These are phyloP conservation scores for Nemotelus pantherinus DNA, from an alignment of 2,888 invertebrate species.

Conservation along the genomic window DNA sequence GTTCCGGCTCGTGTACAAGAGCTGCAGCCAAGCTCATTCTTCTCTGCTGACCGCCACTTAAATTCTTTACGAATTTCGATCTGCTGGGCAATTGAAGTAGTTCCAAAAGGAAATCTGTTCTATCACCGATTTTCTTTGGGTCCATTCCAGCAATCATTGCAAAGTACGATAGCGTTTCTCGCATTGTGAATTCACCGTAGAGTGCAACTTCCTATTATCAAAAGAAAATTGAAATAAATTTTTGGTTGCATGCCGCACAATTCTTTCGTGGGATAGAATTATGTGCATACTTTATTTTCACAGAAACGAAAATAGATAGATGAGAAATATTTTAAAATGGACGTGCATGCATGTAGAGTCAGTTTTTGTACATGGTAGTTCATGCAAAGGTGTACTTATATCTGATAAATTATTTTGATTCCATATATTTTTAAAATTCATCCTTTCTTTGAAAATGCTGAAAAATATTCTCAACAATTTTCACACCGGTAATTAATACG, in stretches of 20 bases:
- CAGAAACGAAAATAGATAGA: background rate
- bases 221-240: constrained; percentile 49
- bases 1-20: constrained; percentile 86
- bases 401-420: no score
- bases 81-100: constrained; percentile 69
- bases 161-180: constrained; percentile 85
- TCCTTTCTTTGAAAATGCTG: no score
- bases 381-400: no score
- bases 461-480: no score
- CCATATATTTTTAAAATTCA: no score
- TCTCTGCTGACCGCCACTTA: constrained; percentile 91
- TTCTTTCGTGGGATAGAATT: no score
- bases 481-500: no score
- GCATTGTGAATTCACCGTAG: constrained; percentile 81
- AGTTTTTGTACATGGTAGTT: no score
- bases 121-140: constrained; percentile 72
- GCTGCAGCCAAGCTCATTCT: constrained; percentile 90
- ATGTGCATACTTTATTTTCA: no score
- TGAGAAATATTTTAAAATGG: no score
- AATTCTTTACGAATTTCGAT: constrained; percentile 75
- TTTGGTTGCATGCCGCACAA: constrained; percentile 8
- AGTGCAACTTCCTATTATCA: constrained; percentile 73
- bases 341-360: no score
- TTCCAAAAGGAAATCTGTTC: constrained; percentile 78
- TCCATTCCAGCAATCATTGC: constrained; percentile 84